Evolutionary conservation across 2,888 invertebrate genomes (phyloP), one percentile per base, ranked within the genome.

Genomic region (Cephus nigrinus): DNA sequence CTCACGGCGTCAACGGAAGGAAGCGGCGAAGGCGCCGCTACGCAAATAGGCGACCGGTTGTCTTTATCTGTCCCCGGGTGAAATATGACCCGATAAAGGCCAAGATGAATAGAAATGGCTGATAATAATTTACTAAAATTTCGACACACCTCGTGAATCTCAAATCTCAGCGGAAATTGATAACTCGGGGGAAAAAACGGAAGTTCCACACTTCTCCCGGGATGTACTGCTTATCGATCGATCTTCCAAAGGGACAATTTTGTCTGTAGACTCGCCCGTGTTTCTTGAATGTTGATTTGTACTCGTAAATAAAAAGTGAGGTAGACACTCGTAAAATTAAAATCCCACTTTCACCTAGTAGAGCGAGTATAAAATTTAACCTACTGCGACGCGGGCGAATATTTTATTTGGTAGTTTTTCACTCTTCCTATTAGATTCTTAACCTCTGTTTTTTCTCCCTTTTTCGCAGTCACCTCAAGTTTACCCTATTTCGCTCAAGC

Each of bases 71-170:
- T 32, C 12, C 35, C 12, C 5, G 30, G 12, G 34, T 34, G 30
- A 73, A 73, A 73, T 73, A 35, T 73, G 74, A 34, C 74, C 23
- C 74, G 74, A 73, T 73, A 73, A 73, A 73, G 23, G 30, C 35
- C 9, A n/a, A 15, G 77, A 77, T 74, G 68, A 77, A 77, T 34
- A 55, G 35, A 11, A 35, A 77, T 32, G 68, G 32, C 33, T 33
- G 77, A 77, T 77, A 77, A 75, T 31, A 69, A 34, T 74, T 34
- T 23, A 23, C 36, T 55, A 69, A 35, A 68, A 69, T 77, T 69
- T 34, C 35, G 12, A 23, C 5, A 5, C 11, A 3, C 5, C 33
- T 73, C 30, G 33, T 35, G 74, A 34, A 23, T 55, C 5, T 55
- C 2, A 55, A 5, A 23, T 40, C 12, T 15, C 5, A 15, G 40